These are phyloP conservation scores for Latrodectus hesperus DNA, from an alignment of 2,888 invertebrate species.

Conservation along the genomic window DNA sequence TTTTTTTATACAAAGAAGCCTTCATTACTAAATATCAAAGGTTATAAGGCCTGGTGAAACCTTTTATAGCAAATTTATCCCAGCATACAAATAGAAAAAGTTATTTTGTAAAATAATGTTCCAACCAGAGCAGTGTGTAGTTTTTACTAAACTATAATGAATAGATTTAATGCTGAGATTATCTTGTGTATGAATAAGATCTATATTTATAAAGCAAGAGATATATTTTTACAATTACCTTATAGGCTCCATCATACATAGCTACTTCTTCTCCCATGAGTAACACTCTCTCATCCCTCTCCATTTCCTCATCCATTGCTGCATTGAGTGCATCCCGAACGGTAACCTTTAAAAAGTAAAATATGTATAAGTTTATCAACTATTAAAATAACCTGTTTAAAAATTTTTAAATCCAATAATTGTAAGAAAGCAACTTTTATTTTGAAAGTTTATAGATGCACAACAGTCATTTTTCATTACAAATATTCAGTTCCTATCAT, in stretches of 20 bases:
- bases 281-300: conserved; percentile 90
- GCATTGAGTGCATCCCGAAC: conserved; percentile 97
- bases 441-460: neutral
- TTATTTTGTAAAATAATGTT: too few species aligned
- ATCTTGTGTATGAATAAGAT: too few species aligned
- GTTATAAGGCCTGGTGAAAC: too few species aligned
- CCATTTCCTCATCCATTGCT: conserved; percentile 98
- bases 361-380: neutral
- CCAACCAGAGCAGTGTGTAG: too few species aligned
- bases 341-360: conserved; percentile 80
- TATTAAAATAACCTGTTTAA: neutral
- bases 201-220: too few species aligned
- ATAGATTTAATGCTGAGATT: too few species aligned
- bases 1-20: too few species aligned
- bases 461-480: neutral
- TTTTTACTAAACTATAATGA: too few species aligned
- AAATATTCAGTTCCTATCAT: neutral
- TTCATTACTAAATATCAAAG: too few species aligned
- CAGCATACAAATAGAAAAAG: too few species aligned
- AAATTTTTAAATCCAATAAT: neutral
- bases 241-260: conserved; percentile 97
- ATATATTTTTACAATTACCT: conserved; percentile 74
- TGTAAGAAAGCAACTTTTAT: neutral
- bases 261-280: conserved; percentile 98
- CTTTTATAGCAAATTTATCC: too few species aligned